Conservation (phyloP, 1,140 invertebrate species). For the Halyomorpha halys region DNA sequence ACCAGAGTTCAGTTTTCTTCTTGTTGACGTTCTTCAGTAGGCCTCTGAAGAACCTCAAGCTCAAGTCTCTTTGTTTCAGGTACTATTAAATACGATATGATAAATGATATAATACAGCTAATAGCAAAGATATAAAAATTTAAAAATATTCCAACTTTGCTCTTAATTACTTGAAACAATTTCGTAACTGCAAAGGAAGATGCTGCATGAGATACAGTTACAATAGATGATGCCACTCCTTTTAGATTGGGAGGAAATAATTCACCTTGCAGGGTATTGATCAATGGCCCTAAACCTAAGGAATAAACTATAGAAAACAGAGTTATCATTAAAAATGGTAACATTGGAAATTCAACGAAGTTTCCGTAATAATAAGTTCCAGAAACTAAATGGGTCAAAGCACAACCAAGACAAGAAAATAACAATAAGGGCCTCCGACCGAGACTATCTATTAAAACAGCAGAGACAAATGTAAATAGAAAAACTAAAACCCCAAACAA, state of each 20-base stretch:
- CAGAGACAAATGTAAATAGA: slow-evolving; percentile 38
- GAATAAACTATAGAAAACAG: slow-evolving; percentile 47
- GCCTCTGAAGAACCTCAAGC: slow-evolving; percentile 55
- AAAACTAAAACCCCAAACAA: slow-evolving; percentile 32
- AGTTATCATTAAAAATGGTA: slow-evolving; percentile 46
- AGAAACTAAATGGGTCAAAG: slow-evolving; percentile 37
- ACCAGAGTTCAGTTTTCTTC: too few species aligned
- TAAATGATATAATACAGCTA: slow-evolving; percentile 48
- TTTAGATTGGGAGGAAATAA: slow-evolving; percentile 51
- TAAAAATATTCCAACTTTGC: slow-evolving; percentile 50
- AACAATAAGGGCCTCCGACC: slow-evolving; percentile 45
- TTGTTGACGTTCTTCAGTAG: too few species aligned
- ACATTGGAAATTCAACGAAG: slow-evolving; percentile 34
- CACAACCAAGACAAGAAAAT: slow-evolving; percentile 41
- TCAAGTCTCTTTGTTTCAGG: slow-evolving; percentile 74
- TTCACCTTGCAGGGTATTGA: slow-evolving; percentile 51
- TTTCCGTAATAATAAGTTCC: slow-evolving; percentile 40
- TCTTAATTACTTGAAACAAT: slow-evolving; percentile 51
- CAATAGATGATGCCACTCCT: slow-evolving; percentile 41
- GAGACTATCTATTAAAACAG: slow-evolving; percentile 38
- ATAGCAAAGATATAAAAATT: slow-evolving; percentile 71
- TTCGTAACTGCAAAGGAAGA: slow-evolving; percentile 61
- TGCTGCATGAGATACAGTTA: slow-evolving; percentile 37
- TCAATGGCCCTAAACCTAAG: slow-evolving; percentile 46
- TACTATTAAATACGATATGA: slow-evolving; percentile 50